These are phyloP conservation scores for Notothenia rossii DNA, from an alignment of 2,113 vertebrate species.

Conservation along the genomic window DNA sequence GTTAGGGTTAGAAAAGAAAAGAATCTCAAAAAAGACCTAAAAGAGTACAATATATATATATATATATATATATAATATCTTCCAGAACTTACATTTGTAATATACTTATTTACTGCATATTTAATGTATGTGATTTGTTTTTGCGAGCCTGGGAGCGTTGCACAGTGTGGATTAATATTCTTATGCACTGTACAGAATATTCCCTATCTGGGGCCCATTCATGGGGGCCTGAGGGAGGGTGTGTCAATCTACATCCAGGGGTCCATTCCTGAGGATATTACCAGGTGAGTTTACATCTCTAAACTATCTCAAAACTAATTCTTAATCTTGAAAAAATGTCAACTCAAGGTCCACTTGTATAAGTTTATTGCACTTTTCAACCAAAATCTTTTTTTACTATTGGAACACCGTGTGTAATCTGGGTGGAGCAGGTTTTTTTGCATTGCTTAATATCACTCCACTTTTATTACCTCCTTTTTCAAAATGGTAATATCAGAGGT, in stretches of 20 bases:
- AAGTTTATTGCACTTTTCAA: too few relatives aligned
- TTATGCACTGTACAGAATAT: conserved; percentile 75
- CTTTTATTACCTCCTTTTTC: conserved; percentile 14
- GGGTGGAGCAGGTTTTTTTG: conserved; percentile 37
- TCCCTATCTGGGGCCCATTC: conserved; percentile 83
- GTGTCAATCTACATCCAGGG: conserved; percentile 89
- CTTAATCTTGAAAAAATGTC: not conserved
- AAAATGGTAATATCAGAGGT: not conserved
- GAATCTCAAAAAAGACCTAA: too few relatives aligned
- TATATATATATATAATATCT: too few relatives aligned
- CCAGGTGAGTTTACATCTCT: conserved; percentile 75
- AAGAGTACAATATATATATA: too few relatives aligned
- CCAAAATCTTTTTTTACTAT: not conserved
- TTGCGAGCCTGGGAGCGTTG: not conserved
- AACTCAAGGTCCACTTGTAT: not conserved
- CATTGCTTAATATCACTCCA: not conserved
- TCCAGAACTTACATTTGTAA: too few relatives aligned
- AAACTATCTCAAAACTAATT: not conserved
- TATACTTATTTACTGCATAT: not conserved
- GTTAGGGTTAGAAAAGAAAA: too few relatives aligned
- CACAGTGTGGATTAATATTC: conserved; percentile 1
- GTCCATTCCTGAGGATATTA: conserved; percentile 75
- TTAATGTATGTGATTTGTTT: not conserved
- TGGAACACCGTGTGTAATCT: conserved; percentile 31
- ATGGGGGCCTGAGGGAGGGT: conserved; percentile 83